Percentiles rank a stretch among this genome's conserved stretches.
phyloP scores from a whole-genome alignment of 2,888 invertebrate species.

The Agrotis exclamationis region DNA sequence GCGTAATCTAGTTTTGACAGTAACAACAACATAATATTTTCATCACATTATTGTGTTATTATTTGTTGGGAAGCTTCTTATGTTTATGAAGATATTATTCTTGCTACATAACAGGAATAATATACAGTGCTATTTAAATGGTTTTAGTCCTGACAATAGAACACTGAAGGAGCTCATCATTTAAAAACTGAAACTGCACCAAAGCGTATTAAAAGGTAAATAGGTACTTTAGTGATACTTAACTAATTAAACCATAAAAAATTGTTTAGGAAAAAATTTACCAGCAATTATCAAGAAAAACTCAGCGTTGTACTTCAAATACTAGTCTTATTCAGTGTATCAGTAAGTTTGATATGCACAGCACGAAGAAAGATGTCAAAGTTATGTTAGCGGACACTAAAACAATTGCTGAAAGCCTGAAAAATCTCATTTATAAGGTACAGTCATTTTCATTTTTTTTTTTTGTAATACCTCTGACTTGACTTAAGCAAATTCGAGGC shows the following conservation, averaged over 20 bases:
- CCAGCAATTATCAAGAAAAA: conserved; percentile 66
- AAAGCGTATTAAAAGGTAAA: background rate
- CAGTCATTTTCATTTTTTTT: background rate
- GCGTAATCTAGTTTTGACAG: no score
- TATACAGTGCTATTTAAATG: background rate
- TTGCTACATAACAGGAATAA: background rate
- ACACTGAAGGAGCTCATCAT: no score
- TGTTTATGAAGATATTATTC: no score
- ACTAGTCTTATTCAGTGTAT: conserved; percentile 53
- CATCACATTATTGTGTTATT: no score
- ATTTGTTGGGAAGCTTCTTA: no score
- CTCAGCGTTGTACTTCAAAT: conserved; percentile 58
- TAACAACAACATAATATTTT: no score
- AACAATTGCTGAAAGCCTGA: conserved; percentile 69
- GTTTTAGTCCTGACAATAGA: background rate
- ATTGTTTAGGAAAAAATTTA: conserved; percentile 74
- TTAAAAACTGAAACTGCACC: no score
- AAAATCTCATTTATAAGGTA: conserved; percentile 75
- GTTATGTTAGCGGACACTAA: conserved; percentile 71
- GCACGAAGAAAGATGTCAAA: conserved; percentile 74
- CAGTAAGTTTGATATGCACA: conserved; percentile 43
- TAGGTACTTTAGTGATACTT: background rate
- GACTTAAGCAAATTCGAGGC: no score
- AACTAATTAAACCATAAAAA: background rate
- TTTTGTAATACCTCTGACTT: no score